Percentiles rank a stretch among this genome's conserved stretches.
These are phyloP conservation scores for Bambusicola thoracicus DNA, from an alignment of 2,113 vertebrate genomes.

Conservation along the genomic window DNA sequence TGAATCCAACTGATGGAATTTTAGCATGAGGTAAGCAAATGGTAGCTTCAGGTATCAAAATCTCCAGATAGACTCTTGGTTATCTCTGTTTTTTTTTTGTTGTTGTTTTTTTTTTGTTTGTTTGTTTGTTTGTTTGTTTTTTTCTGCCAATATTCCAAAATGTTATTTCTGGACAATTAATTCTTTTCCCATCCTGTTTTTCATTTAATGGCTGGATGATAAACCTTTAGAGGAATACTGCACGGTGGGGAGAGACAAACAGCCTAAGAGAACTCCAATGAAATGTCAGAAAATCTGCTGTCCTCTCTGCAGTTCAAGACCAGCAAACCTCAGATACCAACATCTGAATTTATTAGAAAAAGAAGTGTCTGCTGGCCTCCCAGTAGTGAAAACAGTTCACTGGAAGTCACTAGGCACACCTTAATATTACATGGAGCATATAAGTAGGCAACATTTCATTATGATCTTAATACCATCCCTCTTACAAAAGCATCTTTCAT, in stretches of 20 bases:
- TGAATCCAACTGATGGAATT: background rate
- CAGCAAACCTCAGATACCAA: background rate
- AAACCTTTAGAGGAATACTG: background rate
- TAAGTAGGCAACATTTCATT: background rate
- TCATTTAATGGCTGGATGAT: background rate
- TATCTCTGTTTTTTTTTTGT: no score
- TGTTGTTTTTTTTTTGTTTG: no score
- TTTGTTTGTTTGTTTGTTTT: no score
- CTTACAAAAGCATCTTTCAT: background rate
- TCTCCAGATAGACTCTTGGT: background rate
- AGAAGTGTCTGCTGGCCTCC: background rate
- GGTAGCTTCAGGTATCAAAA: background rate
- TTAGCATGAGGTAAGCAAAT: background rate
- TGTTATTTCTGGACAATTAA: background rate
- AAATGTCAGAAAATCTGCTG: background rate
- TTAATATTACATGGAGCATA: background rate
- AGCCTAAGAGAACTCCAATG: background rate
- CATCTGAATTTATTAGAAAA: background rate
- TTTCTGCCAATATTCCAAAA: background rate
- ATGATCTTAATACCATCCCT: background rate
- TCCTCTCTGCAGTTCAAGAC: background rate
- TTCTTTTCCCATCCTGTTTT: background rate
- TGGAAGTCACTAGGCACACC: background rate
- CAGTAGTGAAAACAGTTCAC: background rate
- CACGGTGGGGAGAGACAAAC: background rate